Percentiles rank a stretch among this genome's conserved stretches.
Conservation (phyloP, 2,797 vertebrate species). For the Euthynnus affinis region DNA sequence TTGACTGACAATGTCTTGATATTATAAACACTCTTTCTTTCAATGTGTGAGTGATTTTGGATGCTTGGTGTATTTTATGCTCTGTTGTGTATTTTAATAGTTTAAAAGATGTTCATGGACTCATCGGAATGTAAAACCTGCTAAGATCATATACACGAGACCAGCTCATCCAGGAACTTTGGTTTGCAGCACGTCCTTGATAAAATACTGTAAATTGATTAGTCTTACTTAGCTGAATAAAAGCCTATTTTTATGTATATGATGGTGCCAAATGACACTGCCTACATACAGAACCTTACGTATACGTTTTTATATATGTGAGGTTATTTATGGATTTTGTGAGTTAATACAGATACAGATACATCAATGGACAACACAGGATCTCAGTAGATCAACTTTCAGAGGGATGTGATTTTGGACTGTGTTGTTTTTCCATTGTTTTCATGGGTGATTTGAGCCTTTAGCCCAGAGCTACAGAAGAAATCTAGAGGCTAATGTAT, state of each 20-base stretch:
- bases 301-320: not conserved
- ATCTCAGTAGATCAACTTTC: not conserved
- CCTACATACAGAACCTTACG: not conserved
- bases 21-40: not conserved
- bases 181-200: too few species aligned
- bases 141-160: slow-evolving; percentile 1
- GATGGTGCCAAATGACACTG: not conserved
- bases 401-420: not conserved
- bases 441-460: not conserved
- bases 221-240: not conserved
- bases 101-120: not conserved
- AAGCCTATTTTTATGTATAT: not conserved
- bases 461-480: not conserved
- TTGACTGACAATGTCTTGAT: not conserved
- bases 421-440: too few species aligned
- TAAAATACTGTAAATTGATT: not conserved
- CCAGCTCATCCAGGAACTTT: too few species aligned
- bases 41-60: not conserved
- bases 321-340: not conserved
- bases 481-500: not conserved
- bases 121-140: slow-evolving; percentile 35
- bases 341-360: not conserved
- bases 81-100: slow-evolving; percentile 4
- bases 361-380: not conserved
- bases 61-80: not conserved